Evolutionary conservation across 1,140 invertebrate species (phyloP), one percentile per base, ranked within the genome.

Genomic region (Temnothorax curvispinosus): DNA sequence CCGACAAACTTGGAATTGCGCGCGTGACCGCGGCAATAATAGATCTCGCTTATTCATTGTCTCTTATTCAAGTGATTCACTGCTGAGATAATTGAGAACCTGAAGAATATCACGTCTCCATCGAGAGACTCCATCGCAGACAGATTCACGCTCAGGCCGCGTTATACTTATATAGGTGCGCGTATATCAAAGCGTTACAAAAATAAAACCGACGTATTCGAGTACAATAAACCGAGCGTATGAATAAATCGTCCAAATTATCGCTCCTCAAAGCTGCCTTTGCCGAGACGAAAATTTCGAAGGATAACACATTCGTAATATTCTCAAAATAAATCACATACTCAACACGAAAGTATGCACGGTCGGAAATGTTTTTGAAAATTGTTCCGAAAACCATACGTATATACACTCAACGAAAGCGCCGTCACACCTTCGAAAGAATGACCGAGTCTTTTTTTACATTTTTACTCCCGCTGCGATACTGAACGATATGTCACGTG

Each of bases 1-100:
- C 44, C 0, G 5, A 11, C 27, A 62, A 41, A 72, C 21, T 80
- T 62, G 6, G 6, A 27, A 71, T 13, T 35, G 56, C 21, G 38
- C 5, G 5, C 15, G 27, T 38, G 35, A 65, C 7, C 27, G 5
- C 38, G 2, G 9, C 27, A 65, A 67, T 56, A 77, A 50, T 18
- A 85, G 41, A 71, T 71, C 27, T 62, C 56, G 41, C 56, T 74
- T 41, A 65, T 52, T 78, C 41, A 78, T 64, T 47, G 38, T 1
- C 44, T 81, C 15, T 44, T 38, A 82, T 58, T 47, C 32, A 11
- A 62, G 21, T 84, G 54, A 84, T 44, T 84, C 41, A 75, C 41
- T 44, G 18, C 52, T 18, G n/a, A 50, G 18, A 72, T 72, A 72
- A 74, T 84, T 38, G 15, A 50, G 54, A 44, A 47, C 11, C n/a